A percentile compares a stretch with the other conserved stretches of the same genome.
phyloP scores from a whole-genome alignment of 2,113 vertebrate genomes.

The Dromaius novaehollandiae region DNA sequence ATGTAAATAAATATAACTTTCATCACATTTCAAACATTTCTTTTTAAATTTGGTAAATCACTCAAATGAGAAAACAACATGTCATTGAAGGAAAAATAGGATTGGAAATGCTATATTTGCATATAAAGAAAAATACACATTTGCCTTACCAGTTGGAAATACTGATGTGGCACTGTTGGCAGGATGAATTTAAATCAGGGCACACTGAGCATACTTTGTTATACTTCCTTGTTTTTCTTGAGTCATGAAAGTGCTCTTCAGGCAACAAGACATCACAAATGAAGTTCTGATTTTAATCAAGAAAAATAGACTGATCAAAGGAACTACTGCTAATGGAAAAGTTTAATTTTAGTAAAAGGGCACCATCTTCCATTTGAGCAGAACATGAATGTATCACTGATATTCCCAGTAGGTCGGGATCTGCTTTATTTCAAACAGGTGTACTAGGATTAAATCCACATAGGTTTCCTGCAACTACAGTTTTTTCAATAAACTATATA shows the following conservation, averaged over 20 bases:
- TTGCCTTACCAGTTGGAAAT: background rate
- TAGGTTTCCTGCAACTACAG: background rate
- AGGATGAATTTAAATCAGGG: background rate
- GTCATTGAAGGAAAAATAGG: background rate
- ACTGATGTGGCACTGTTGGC: background rate
- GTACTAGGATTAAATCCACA: background rate
- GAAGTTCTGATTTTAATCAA: background rate
- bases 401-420: background rate
- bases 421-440: background rate
- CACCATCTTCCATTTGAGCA: background rate
- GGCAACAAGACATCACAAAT: background rate
- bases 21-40: background rate
- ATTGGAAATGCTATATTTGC: background rate
- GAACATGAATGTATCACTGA: background rate
- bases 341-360: background rate
- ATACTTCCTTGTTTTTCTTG: background rate
- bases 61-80: background rate
- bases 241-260: background rate
- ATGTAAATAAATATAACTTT: background rate
- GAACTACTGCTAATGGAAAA: background rate
- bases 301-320: background rate
- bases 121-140: background rate
- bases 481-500: background rate
- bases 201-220: background rate
- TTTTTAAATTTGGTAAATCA: background rate